A percentile compares a stretch with the other conserved stretches of the same genome.
Conservation (phyloP, 2,888 invertebrate genomes). For the Sarcophaga carnaria region DNA sequence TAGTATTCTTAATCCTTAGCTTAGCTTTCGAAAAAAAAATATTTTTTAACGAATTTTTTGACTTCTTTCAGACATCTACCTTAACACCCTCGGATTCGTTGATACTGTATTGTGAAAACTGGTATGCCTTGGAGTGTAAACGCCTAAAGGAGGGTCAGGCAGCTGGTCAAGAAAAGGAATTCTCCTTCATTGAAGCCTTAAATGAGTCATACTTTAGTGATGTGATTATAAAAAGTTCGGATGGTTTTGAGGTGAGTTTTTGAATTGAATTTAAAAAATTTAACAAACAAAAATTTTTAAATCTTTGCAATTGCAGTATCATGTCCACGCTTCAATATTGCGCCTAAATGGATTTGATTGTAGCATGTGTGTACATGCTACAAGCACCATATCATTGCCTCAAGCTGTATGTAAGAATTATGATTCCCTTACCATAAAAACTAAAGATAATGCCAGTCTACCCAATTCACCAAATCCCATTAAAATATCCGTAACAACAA, state of each 20-base stretch:
- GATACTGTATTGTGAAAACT: constrained; percentile 84
- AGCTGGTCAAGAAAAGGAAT: constrained; percentile 83
- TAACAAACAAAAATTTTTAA: neutral
- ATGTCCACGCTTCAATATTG: constrained; percentile 84
- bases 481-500: constrained; percentile 75
- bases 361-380: constrained; percentile 82
- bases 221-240: constrained; percentile 78
- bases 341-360: constrained; percentile 83
- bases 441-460: constrained; percentile 66
- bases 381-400: constrained; percentile 54
- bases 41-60: too few relatives aligned
- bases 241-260: constrained; percentile 74
- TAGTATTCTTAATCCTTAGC: too few relatives aligned
- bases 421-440: constrained; percentile 47
- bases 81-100: constrained; percentile 83
- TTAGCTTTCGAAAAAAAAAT: too few relatives aligned
- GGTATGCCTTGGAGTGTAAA: constrained; percentile 85
- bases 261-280: neutral
- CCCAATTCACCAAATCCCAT: constrained; percentile 74
- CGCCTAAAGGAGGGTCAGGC: constrained; percentile 83
- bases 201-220: constrained; percentile 87
- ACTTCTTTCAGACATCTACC: constrained; percentile 81
- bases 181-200: constrained; percentile 85
- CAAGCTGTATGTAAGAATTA: constrained; percentile 77
- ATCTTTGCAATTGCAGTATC: constrained; percentile 79